Base-by-base conservation (phyloP, 2,113 vertebrate genomes). In the Macroglossus sobrinus region DNA sequence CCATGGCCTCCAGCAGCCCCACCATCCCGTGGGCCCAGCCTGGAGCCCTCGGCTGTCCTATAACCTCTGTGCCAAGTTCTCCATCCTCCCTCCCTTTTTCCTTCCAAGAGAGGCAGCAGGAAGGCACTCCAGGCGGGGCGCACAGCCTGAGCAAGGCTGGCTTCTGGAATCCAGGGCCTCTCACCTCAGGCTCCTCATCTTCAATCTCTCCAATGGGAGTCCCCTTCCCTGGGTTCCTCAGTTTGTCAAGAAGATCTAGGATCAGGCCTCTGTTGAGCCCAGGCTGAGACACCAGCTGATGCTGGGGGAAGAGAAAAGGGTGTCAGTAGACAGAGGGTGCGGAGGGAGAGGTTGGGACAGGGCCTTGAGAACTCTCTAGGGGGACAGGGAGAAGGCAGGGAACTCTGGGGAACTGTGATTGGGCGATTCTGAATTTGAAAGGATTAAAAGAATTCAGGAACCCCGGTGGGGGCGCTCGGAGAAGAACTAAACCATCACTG, bases 161-260 rank as follows among this genome's bases (percentile, higher is more conserved):
- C 11, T 71, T 19, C 18, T 9, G 15, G 63, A 53, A 5, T 38
- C 59, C 26, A 9, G 15, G 10, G 35, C 4, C 14, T 30, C 97
- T 96, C n/a, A 98, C 98, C 99, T 99, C 99, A 72, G 98, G 97
- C 11, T 99, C 99, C 0, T 99, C 99, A 0, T 99, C 99, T 1
- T 99, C 99, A 2, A 81, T 64, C 50, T 97, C 97, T 13, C 97
- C 76, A 38, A 89, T 97, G 50, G 93, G 89, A 76, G 98, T 95
- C 38, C 98, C 98, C 82, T 99, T 99, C 94, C 99, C 99, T 9
- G 99, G 99, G 74, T 99, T 98, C 53, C 94, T 97, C 47, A 98
- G 97, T 79, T 99, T 99, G 94, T 99, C 99, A 89, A 99, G 98
- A 94, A 99, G 98, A 38, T 99, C 99, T 38, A 99, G 98, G 64